These are phyloP conservation scores for Drosophila nr. medialis DNA, from an alignment of 2,888 invertebrate species.

Conservation along the genomic window DNA sequence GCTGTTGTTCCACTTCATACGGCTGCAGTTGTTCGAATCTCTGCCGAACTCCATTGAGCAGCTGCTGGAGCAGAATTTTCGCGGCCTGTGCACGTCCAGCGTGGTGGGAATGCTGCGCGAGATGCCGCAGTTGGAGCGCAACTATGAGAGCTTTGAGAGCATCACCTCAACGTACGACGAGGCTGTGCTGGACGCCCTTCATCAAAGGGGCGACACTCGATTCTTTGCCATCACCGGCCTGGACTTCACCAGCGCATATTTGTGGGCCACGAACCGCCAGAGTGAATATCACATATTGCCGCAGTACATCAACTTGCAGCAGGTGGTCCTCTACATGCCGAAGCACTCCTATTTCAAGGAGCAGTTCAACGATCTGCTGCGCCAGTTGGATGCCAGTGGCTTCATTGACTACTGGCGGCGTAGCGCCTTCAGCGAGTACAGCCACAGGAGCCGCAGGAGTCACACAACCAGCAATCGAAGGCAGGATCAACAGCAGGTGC, in stretches of 20 bases:
- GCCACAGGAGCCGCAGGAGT: not conserved
- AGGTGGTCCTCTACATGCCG: slow-evolving; percentile 64
- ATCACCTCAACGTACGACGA: slow-evolving; percentile 36
- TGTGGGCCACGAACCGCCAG: slow-evolving; percentile 24
- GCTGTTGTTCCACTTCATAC: slow-evolving; percentile 71
- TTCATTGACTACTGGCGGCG: slow-evolving; percentile 60
- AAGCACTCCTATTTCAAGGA: slow-evolving; percentile 73
- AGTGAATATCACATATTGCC: slow-evolving; percentile 38
- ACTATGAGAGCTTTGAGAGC: slow-evolving; percentile 18
- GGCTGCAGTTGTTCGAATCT: slow-evolving; percentile 45
- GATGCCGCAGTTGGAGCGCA: slow-evolving; percentile 37
- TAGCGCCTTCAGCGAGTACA: slow-evolving; percentile 28
- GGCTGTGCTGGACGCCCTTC: slow-evolving; percentile 44
- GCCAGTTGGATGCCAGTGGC: slow-evolving; percentile 56
- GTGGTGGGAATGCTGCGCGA: slow-evolving; percentile 48
- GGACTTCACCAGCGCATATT: slow-evolving; percentile 38
- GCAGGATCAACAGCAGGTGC: not conserved
- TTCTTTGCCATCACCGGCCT: slow-evolving; percentile 52
- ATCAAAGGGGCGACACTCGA: slow-evolving; percentile 19
- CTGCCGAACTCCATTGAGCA: slow-evolving; percentile 50
- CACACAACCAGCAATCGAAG: not conserved
- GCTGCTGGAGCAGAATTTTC: slow-evolving; percentile 41
- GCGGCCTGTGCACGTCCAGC: slow-evolving; percentile 45
- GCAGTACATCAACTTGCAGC: slow-evolving; percentile 56
- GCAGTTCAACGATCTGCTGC: slow-evolving; percentile 53